Conservation (phyloP, 1,140 invertebrate genomes). For the Pachypsylla venusta region DNA sequence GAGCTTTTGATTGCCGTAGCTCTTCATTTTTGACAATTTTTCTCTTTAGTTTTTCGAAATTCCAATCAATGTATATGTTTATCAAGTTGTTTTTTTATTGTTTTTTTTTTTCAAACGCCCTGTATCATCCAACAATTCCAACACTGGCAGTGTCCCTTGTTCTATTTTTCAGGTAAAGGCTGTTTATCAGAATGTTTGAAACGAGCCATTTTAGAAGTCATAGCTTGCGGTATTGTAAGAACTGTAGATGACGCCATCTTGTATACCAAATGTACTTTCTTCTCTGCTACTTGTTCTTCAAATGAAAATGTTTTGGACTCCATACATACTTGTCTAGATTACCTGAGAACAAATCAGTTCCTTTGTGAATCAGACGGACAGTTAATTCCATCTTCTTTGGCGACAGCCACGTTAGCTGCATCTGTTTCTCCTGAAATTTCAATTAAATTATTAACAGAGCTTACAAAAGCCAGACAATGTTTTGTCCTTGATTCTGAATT, state of each 20-base stretch:
- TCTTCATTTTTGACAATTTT: too few species aligned
- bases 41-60: too few species aligned
- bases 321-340: constrained; percentile 39
- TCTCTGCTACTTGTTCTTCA: constrained; percentile 29
- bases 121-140: too few species aligned
- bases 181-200: constrained; percentile 31
- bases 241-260: constrained; percentile 52
- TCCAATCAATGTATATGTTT: too few species aligned
- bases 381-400: constrained; percentile 62
- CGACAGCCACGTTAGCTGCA: constrained; percentile 80
- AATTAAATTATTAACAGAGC: constrained; percentile 68
- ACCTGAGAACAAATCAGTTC: constrained; percentile 42
- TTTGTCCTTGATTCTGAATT: constrained; percentile 90
- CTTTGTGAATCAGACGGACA: constrained; percentile 30
- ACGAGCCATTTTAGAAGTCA: constrained; percentile 58
- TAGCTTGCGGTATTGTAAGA: constrained; percentile 71
- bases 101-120: too few species aligned
- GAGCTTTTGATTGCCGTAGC: too few species aligned
- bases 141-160: too few species aligned
- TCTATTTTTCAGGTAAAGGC: constrained; percentile 12
- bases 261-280: constrained; percentile 69
- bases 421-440: constrained; percentile 86
- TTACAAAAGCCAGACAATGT: constrained; percentile 75
- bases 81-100: too few species aligned
- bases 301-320: constrained; percentile 28